These are phyloP conservation scores for Sigmodon hispidus DNA, from an alignment of 2,113 vertebrate genomes.

Conservation along the genomic window DNA sequence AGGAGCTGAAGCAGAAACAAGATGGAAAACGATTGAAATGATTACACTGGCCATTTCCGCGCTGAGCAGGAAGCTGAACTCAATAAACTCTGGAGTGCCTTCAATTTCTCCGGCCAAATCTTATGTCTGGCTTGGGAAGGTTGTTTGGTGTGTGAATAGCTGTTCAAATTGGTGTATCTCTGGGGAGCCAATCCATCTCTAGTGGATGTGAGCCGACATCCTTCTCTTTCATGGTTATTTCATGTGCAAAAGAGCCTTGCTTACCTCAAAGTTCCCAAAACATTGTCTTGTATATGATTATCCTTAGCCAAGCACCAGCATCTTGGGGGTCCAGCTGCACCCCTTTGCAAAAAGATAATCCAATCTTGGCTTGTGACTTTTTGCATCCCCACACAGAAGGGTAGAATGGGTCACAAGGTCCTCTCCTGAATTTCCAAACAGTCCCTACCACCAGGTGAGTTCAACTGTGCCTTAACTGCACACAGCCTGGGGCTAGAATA, in stretches of 20 bases:
- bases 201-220: not conserved
- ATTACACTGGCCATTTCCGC: constrained; percentile 21
- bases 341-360: not conserved
- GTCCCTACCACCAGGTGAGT: not conserved
- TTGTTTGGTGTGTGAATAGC: not conserved
- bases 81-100: not conserved
- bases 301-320: not conserved
- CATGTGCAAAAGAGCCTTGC: not conserved
- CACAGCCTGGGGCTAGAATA: not conserved
- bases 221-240: not conserved
- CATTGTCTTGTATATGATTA: not conserved
- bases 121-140: not conserved
- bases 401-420: not conserved
- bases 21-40: not conserved
- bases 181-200: not conserved
- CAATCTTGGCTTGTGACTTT: not conserved
- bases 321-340: not conserved
- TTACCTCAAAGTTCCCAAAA: not conserved
- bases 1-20: not conserved
- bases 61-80: not conserved
- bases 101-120: constrained; percentile 19
- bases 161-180: not conserved
- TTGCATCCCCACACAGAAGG: not conserved
- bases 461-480: not conserved
- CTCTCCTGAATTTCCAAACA: not conserved